These are phyloP conservation scores for Epicauta chinensis DNA, from an alignment of 1,140 invertebrate genomes.

Conservation along the genomic window DNA sequence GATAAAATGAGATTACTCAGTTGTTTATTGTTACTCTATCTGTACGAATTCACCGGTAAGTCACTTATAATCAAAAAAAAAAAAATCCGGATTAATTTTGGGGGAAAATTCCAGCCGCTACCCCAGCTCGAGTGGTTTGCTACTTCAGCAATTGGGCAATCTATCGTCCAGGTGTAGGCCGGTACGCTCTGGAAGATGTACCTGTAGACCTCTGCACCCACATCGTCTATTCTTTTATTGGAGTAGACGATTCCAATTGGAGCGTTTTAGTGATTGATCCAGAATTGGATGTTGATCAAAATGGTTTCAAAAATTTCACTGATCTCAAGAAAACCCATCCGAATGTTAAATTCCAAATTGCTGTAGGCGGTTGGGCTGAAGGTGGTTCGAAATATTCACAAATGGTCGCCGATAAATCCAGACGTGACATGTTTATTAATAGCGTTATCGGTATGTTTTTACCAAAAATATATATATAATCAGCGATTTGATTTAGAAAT, in stretches of 20 bases:
- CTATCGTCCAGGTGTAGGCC: conserved; percentile 74
- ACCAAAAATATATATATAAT: neutral
- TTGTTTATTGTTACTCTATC: neutral
- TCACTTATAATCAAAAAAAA: neutral
- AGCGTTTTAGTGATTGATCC: conserved; percentile 72
- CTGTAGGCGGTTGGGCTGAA: conserved; percentile 84
- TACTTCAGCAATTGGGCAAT: conserved; percentile 92
- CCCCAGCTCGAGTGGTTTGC: conserved; percentile 63
- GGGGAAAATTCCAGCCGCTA: conserved; percentile 19
- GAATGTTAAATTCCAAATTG: conserved; percentile 67
- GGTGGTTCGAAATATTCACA: conserved; percentile 79
- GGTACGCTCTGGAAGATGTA: conserved; percentile 76
- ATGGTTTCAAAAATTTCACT: conserved; percentile 80
- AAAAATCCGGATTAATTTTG: neutral
- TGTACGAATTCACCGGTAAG: conserved; percentile 1
- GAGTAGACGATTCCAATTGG: conserved; percentile 71
- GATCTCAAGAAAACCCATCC: conserved; percentile 64
- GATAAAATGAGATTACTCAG: conserved; percentile 3
- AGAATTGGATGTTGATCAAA: conserved; percentile 68
- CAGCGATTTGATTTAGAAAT: neutral
- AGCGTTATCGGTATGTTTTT: conserved; percentile 64
- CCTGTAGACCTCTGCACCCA: conserved; percentile 80
- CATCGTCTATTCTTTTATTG: conserved; percentile 85
- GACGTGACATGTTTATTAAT: conserved; percentile 64
- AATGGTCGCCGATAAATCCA: conserved; percentile 62